Evolutionary conservation across 2,113 vertebrate genomes (phyloP), one percentile per base, ranked within the genome.

Genomic region (Calidris pygmaea): DNA sequence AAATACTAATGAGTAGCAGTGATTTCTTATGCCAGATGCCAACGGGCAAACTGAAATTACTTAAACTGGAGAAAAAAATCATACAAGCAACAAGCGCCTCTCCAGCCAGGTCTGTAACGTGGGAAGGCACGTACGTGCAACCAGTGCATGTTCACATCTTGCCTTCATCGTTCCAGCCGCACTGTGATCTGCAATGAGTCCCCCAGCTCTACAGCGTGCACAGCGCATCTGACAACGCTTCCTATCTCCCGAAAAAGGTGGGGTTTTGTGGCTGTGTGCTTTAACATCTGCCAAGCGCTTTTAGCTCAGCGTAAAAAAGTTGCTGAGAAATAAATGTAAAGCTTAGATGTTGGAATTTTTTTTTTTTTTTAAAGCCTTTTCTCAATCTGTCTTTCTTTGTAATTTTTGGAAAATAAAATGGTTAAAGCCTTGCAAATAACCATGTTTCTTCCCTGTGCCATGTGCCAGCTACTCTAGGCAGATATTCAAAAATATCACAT

Each of bases 391-490:
- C 74, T 65, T 41, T 29, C 76, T 81, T 63, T 53, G 68, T 56
- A 74, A 76, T 92, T 81, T 79, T 66, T 66, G 34, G 83, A 89
- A 93, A 78, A 90, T 71, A 94, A 96, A 95, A 89, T 37, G 41
- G 67, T 92, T 95, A 82, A 96, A 91, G 75, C 77, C 79, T 89
- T 59, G 85, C 73, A 93, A 93, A 86, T 59, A 71, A 58, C 81
- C 77, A n/a, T 15, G 11, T 34, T 90, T 82, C 78, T 85, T 86
- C 30, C 8, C 56, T 10, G 16, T 48, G 85, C 93, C 87, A 24
- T 66, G 87, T 78, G 94, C 92, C 96, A 95, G 74, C 84, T 84
- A 92, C 90, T 95, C 86, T 32, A 96, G 94, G 97, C 95, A 94
- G 85, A 89, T 73, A 93, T 48, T 96, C 76, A 93, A 95, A 95